phyloP scores from a whole-genome alignment of 30 jellyfish, hydroid and myxozoan species.

The Aurelia sp. region DNA sequence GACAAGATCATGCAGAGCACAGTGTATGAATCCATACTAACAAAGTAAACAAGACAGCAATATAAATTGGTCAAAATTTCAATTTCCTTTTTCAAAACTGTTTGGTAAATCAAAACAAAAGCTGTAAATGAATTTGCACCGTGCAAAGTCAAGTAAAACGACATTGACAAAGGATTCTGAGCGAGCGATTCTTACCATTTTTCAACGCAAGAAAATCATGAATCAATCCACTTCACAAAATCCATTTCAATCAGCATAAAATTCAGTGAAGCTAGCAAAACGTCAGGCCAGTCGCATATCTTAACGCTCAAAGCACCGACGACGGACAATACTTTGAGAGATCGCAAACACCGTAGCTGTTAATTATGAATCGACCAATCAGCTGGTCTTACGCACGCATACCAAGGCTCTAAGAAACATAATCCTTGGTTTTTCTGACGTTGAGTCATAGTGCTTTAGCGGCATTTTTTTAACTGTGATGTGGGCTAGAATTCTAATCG shows the following conservation, averaged over 20 bases:
- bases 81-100: too few relatives aligned
- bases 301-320: constrained; percentile 3
- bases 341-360: constrained; percentile 40
- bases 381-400: constrained; percentile 40
- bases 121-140: too few relatives aligned
- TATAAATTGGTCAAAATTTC: neutral
- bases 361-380: constrained; percentile 54
- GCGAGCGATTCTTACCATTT: constrained; percentile 28
- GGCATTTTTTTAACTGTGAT: too few relatives aligned
- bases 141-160: too few relatives aligned
- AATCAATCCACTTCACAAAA: neutral
- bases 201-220: neutral
- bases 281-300: constrained; percentile 25
- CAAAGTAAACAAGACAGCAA: neutral
- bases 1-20: constrained; percentile 81
- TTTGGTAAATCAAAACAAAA: too few relatives aligned
- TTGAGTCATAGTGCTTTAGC: too few relatives aligned
- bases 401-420: constrained; percentile 26
- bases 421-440: constrained; percentile 32
- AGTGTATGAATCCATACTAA: constrained; percentile 83
- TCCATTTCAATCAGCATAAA: neutral
- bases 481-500: too few relatives aligned
- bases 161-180: too few relatives aligned
- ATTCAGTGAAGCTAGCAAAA: neutral
- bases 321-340: constrained; percentile 30